phyloP scores from a whole-genome alignment of 2,888 invertebrate species.

The Suillia variegata region DNA sequence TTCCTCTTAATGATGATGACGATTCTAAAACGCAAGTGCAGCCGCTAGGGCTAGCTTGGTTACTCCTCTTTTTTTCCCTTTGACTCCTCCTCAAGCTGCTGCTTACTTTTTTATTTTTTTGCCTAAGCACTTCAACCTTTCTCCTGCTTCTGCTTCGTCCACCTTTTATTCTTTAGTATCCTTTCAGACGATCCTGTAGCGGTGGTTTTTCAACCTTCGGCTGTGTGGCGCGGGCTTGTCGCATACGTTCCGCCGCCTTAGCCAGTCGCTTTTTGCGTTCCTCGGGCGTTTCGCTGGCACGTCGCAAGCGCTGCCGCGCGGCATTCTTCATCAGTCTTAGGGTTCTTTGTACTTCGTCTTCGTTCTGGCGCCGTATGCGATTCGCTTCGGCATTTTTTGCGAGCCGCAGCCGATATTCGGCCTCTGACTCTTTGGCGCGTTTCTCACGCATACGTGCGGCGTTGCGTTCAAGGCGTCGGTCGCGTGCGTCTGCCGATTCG shows the following conservation, averaged over 20 bases:
- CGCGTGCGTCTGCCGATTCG: conserved; percentile 60
- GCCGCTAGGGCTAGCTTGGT: too few species aligned
- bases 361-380: conserved; percentile 59
- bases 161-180: conserved; percentile 43
- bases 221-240: conserved; percentile 55
- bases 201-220: conserved; percentile 61
- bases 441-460: conserved; percentile 61
- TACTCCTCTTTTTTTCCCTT: background rate
- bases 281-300: conserved; percentile 59
- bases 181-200: conserved; percentile 58
- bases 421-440: conserved; percentile 56
- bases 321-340: conserved; percentile 62
- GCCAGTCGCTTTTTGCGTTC: conserved; percentile 57
- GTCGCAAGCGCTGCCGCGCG: conserved; percentile 57
- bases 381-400: conserved; percentile 61
- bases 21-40: conserved; percentile 7
- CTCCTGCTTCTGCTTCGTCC: too few species aligned
- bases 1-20: background rate
- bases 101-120: background rate
- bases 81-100: conserved; percentile 3
- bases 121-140: background rate
- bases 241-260: conserved; percentile 60
- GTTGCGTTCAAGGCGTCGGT: conserved; percentile 58
- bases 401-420: conserved; percentile 57
- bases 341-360: conserved; percentile 61